A percentile compares a stretch with the other conserved stretches of the same genome.
phyloP scores from a whole-genome alignment of 2,113 vertebrate genomes.

The Chauna torquata region DNA sequence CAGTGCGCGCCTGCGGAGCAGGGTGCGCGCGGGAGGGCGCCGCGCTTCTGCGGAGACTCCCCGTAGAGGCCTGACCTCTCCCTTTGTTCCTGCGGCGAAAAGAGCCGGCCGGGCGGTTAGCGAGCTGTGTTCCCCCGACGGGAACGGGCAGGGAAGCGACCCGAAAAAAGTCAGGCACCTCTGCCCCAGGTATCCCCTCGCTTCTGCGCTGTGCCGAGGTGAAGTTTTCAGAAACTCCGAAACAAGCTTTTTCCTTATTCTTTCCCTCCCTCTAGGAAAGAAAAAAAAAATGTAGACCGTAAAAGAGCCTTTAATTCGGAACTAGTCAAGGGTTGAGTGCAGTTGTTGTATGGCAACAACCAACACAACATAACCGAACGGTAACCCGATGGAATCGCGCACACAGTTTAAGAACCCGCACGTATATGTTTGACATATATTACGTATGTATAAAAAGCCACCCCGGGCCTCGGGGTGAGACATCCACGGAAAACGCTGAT shows the following conservation, averaged over 20 bases:
- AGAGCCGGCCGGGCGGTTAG: neutral
- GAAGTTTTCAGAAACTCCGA: neutral
- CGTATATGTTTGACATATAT: neutral
- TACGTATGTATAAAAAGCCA: neutral
- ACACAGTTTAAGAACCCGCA: neutral
- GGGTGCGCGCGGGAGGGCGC: neutral
- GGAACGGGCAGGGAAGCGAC: neutral
- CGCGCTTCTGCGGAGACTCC: neutral
- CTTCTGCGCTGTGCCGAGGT: fast-evolving
- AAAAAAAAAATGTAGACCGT: neutral
- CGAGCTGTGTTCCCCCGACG: fast-evolving
- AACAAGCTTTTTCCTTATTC: neutral
- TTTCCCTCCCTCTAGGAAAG: neutral
- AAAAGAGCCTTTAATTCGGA: neutral
- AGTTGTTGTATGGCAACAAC: neutral
- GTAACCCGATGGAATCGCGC: neutral
- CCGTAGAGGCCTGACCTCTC: neutral
- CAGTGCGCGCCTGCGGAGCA: neutral
- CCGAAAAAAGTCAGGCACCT: neutral
- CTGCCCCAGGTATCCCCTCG: neutral
- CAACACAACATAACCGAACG: neutral
- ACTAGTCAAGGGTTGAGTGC: neutral
- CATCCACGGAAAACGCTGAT: neutral
- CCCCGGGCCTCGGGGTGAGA: neutral
- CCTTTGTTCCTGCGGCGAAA: neutral